phyloP scores from a whole-genome alignment of 2,113 vertebrate genomes.

The Pluvialis apricaria region DNA sequence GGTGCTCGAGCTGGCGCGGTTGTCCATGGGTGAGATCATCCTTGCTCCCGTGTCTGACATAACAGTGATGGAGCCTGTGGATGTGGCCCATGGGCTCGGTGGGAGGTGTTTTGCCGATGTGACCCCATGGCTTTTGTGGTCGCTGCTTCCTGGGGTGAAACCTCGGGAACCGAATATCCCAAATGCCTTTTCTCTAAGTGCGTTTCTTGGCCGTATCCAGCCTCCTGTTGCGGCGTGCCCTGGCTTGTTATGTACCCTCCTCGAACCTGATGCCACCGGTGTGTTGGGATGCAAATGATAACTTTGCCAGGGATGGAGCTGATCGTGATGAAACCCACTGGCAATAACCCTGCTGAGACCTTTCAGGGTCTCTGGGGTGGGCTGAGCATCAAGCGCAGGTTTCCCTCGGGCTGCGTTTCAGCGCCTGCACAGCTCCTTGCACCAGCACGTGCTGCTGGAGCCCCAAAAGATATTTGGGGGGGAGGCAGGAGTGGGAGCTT shows the following conservation, averaged over 20 bases:
- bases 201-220: fast-evolving
- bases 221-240: background rate
- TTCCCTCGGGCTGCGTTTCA: background rate
- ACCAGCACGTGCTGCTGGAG: background rate
- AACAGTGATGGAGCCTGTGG: fast-evolving
- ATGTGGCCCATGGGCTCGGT: fast-evolving
- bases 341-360: background rate
- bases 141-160: background rate
- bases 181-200: background rate
- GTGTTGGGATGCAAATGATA: fast-evolving
- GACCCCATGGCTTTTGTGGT: background rate
- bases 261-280: fast-evolving
- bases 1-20: fast-evolving
- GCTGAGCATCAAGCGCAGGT: fast-evolving
- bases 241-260: fast-evolving
- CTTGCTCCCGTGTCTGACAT: background rate
- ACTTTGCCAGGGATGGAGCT: background rate
- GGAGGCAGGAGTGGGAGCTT: background rate
- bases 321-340: background rate
- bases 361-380: background rate
- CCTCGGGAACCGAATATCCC: fast-evolving
- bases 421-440: background rate
- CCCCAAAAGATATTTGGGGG: background rate
- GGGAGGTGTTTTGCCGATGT: background rate
- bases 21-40: fast-evolving